phyloP scores from a whole-genome alignment of 2,888 invertebrate species.

The Acanthococcus lagerstroemiae region DNA sequence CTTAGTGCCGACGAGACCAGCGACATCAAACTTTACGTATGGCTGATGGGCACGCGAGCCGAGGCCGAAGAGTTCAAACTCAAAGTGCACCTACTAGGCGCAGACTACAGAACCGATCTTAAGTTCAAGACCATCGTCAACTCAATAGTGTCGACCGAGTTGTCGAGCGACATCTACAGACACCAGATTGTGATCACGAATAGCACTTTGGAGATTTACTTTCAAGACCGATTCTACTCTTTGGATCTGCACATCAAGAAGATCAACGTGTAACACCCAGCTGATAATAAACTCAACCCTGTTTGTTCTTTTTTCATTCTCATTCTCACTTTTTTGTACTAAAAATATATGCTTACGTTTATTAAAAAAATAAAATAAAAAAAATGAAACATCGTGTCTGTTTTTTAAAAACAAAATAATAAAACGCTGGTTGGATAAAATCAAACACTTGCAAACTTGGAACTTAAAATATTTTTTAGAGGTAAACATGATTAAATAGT shows the following conservation, averaged over 20 bases:
- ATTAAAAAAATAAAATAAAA: too few relatives aligned
- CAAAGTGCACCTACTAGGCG: neutral
- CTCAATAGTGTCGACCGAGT: neutral
- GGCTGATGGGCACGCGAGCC: slow-evolving; percentile 2
- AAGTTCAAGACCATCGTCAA: slow-evolving; percentile 10
- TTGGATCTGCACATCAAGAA: slow-evolving; percentile 6
- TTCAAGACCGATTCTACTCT: neutral
- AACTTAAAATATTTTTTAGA: too few relatives aligned
- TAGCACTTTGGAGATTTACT: neutral
- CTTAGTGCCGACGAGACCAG: neutral
- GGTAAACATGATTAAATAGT: too few relatives aligned
- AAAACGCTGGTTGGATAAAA: too few relatives aligned
- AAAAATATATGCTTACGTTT: too few relatives aligned
- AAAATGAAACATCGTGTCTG: too few relatives aligned
- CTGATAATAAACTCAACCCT: too few relatives aligned
- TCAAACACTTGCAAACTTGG: too few relatives aligned
- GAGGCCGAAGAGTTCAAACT: slow-evolving; percentile 2
- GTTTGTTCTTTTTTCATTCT: too few relatives aligned
- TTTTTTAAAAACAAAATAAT: too few relatives aligned
- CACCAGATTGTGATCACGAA: slow-evolving; percentile 10
- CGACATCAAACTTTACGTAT: slow-evolving; percentile 12
- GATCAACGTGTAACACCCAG: too few relatives aligned
- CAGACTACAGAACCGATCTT: slow-evolving; percentile 1
- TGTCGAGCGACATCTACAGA: neutral
- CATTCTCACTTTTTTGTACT: too few relatives aligned